Evolutionary conservation across 1,140 invertebrate genomes (phyloP).

Genomic region (Mya arenaria): DNA sequence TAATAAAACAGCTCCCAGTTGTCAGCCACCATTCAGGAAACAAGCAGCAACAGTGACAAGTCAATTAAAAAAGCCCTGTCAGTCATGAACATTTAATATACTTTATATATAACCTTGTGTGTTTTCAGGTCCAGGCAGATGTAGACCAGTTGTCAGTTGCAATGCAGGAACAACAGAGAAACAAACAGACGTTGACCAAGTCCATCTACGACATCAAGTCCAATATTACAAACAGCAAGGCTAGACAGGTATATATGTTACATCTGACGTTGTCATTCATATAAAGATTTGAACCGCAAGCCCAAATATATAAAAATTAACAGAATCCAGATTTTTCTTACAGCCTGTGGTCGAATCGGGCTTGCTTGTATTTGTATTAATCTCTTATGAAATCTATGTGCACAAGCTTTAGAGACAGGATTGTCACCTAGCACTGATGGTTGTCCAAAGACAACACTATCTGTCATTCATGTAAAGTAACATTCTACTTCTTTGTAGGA

Average conservation of each 20-base stretch:
- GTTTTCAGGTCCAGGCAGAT: slow-evolving; percentile 59
- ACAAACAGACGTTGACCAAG: slow-evolving; percentile 42
- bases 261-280: too few species aligned
- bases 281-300: too few species aligned
- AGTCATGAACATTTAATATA: neutral
- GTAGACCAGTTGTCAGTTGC: slow-evolving; percentile 31
- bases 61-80: neutral
- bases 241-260: slow-evolving; percentile 47
- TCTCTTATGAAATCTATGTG: neutral
- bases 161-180: slow-evolving; percentile 58
- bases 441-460: neutral
- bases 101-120: neutral
- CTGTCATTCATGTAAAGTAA: too few species aligned
- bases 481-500: slow-evolving; percentile 52
- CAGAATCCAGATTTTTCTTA: neutral
- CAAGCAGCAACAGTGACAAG: neutral
- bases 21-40: neutral
- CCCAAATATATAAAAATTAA: neutral
- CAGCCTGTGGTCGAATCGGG: neutral
- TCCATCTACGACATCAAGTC: slow-evolving; percentile 57
- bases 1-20: neutral
- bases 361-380: neutral
- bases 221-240: slow-evolving; percentile 55
- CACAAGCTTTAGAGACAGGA: neutral
- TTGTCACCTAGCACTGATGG: neutral